These are phyloP conservation scores for Channa argus DNA, from an alignment of 2,113 vertebrate species.

Conservation along the genomic window DNA sequence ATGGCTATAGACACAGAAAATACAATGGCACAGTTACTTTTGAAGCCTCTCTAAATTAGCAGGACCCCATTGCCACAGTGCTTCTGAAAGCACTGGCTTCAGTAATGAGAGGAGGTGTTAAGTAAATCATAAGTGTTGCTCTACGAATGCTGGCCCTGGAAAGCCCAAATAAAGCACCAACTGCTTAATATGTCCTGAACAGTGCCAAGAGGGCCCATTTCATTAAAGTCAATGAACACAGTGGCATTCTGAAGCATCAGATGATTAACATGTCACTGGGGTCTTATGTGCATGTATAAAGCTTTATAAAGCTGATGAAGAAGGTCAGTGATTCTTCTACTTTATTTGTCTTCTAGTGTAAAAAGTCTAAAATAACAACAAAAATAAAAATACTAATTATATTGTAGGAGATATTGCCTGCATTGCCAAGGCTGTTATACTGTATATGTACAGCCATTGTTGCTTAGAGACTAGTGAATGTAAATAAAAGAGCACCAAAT, in stretches of 20 bases:
- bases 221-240: conserved; percentile 59
- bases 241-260: conserved; percentile 29
- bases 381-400: too few relatives aligned
- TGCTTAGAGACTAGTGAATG: not conserved
- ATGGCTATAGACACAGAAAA: conserved; percentile 64
- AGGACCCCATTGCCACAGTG: conserved; percentile 20
- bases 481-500: not conserved
- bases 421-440: too few relatives aligned
- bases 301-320: conserved; percentile 61
- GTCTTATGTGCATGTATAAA: conserved; percentile 49
- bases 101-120: conserved; percentile 61
- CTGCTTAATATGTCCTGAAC: conserved; percentile 50
- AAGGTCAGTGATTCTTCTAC: conserved; percentile 30
- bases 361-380: too few relatives aligned
- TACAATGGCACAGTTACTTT: conserved; percentile 47
- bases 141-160: conserved; percentile 31
- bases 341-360: too few relatives aligned
- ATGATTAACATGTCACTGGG: conserved; percentile 28
- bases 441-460: too few relatives aligned
- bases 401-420: too few relatives aligned
- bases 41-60: conserved; percentile 53
- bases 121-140: conserved; percentile 71
- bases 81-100: conserved; percentile 62
- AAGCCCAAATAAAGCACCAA: conserved; percentile 43
- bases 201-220: conserved; percentile 52